A percentile compares a stretch with the other conserved stretches of the same genome.
Evolutionary conservation across 2,888 invertebrate species (phyloP).

Genomic region (Tiliacea aurago): DNA sequence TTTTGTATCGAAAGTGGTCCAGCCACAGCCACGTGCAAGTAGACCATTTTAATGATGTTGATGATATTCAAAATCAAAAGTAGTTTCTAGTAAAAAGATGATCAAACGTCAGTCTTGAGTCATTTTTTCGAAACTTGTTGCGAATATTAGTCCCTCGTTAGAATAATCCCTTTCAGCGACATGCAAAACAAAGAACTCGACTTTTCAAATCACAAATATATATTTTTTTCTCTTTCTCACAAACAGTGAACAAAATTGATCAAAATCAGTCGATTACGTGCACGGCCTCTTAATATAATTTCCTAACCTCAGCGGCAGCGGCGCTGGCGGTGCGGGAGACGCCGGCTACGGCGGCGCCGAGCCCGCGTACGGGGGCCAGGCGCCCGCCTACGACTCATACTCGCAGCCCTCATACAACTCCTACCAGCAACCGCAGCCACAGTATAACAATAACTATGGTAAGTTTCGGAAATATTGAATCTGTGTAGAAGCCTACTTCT

Average conservation of each 20-base stretch:
- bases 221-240: not conserved
- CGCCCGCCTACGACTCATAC: slow-evolving; percentile 83
- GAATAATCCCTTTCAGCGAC: not conserved
- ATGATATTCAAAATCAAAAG: not conserved
- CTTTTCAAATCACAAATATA: not conserved
- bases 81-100: not conserved
- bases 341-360: slow-evolving; percentile 85
- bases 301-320: slow-evolving; percentile 61
- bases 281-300: not conserved
- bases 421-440: slow-evolving; percentile 83
- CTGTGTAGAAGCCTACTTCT: slow-evolving; percentile 8
- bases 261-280: too few species aligned
- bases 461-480: slow-evolving; percentile 72
- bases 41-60: not conserved
- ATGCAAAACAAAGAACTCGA: not conserved
- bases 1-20: too few species aligned
- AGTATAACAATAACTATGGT: slow-evolving; percentile 86
- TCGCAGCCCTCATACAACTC: slow-evolving; percentile 83
- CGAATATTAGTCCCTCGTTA: not conserved
- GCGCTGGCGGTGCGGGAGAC: slow-evolving; percentile 82
- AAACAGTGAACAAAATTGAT: not conserved
- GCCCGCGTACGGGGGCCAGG: slow-evolving; percentile 79
- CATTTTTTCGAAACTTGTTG: not conserved
- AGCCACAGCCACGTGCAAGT: not conserved
- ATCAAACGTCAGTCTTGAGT: not conserved